Conservation (phyloP, 2,113 vertebrate genomes). For the Mystacornis crossleyi region DNA sequence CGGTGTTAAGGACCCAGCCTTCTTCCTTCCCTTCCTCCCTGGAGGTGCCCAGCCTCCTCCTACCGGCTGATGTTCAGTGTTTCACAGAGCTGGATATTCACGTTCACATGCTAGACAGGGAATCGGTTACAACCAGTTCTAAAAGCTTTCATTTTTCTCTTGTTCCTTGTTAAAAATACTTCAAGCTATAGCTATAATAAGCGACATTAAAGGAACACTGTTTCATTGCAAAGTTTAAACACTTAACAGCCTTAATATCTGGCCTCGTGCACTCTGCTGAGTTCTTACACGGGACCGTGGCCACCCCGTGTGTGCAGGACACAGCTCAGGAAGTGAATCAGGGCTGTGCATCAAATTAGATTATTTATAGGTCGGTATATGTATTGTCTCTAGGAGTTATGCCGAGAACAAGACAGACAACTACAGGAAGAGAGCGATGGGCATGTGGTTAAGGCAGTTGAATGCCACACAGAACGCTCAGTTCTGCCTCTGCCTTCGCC, state of each 20-base stretch:
- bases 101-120: neutral
- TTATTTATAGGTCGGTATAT: slow-evolving; percentile 33
- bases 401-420: neutral
- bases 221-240: neutral
- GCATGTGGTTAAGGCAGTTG: slow-evolving; percentile 64
- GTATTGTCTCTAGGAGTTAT: neutral
- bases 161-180: neutral
- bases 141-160: neutral
- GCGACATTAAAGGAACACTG: neutral
- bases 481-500: neutral
- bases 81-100: neutral
- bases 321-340: slow-evolving; percentile 51
- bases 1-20: neutral
- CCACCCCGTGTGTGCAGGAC: neutral
- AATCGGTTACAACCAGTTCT: neutral
- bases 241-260: neutral
- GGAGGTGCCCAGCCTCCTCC: neutral
- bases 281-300: neutral
- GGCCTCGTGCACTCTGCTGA: neutral
- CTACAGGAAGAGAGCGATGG: slow-evolving; percentile 45
- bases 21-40: neutral
- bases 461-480: slow-evolving; percentile 20
- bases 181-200: neutral
- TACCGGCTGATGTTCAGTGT: neutral
- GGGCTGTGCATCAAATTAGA: slow-evolving; percentile 12